Evolutionary conservation across 1,140 invertebrate species (phyloP), one percentile per base, ranked within the genome.

Genomic region (Magallana ariakensis): DNA sequence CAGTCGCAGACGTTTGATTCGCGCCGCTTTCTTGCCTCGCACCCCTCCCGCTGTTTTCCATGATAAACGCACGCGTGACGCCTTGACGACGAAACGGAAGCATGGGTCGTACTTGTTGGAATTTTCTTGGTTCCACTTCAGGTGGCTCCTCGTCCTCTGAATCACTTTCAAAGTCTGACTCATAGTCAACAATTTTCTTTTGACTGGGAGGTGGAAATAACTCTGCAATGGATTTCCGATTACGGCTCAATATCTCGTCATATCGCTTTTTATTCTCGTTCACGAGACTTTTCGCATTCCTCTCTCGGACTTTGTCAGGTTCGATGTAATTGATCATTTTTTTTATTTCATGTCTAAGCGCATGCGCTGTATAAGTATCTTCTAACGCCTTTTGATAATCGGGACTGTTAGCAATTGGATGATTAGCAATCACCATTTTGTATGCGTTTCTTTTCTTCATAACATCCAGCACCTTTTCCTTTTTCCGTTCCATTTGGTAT

Each of bases 371-470:
- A 53, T 90, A 88, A 33, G 84, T 84, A 33, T 90, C 89, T 83
- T 91, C 86, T 2, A 91, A 83, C 4, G 90, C 87, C n/a, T 86
- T 85, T n/a, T 91, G 15, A 33, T 90, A 90, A 83, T 89, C 80
- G 13, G 55, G n/a, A 15, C 85, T 57, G 0, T 56, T 19, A 13
- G 84, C 54, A 11, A 91, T 82, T 9, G 83, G 88, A 19, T 91
- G 89, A 22, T 85, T 85, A 84, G 81, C 26, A 19, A 88, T 33
- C 19, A 91, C 90, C 5, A 87, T 15, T 70, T 87, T 90, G 84
- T 91, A 90, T 1, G 89, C 90, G 19, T 84, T 56, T 8, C 84
- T 75, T 46, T 88, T 87, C 46, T 88, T 89, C 54, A 88, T 54
- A 55, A 46, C 75, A 9, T 88, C 82, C 10, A 88, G n/a, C 10